phyloP scores from a whole-genome alignment of 2,797 vertebrate species.

The Gephyroberyx darwinii region DNA sequence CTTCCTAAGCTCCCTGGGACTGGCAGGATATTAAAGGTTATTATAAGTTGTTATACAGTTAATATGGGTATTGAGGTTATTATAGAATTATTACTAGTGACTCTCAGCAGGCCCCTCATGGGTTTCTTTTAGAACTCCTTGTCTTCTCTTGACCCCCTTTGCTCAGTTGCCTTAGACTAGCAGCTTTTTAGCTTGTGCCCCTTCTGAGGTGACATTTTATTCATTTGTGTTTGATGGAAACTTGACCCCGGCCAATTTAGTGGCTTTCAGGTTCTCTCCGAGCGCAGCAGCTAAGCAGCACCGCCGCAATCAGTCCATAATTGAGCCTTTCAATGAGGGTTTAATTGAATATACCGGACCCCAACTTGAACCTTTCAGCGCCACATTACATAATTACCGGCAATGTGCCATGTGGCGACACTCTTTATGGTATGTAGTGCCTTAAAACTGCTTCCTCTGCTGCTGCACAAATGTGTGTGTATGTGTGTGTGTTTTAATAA shows the following conservation, averaged over 20 bases:
- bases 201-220: slow-evolving; percentile 47
- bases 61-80: too few species aligned
- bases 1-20: background rate
- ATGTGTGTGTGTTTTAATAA: background rate
- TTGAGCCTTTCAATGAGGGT: slow-evolving; percentile 44
- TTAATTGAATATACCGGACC: slow-evolving; percentile 49
- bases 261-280: slow-evolving; percentile 14
- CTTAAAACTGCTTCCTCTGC: slow-evolving; percentile 5
- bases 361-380: slow-evolving; percentile 46
- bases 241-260: slow-evolving; percentile 30
- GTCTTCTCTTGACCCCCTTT: background rate
- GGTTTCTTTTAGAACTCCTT: too few species aligned
- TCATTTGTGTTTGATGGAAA: slow-evolving; percentile 52
- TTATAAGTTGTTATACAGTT: slow-evolving; percentile 11
- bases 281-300: slow-evolving; percentile 22
- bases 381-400: slow-evolving; percentile 5
- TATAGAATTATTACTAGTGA: background rate
- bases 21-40: background rate
- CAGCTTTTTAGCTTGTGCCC: slow-evolving; percentile 10
- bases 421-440: slow-evolving; percentile 22
- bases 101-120: background rate
- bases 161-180: slow-evolving; percentile 17
- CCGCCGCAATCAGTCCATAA: slow-evolving; percentile 22
- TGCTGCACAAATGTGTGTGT: background rate
- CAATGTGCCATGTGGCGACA: background rate